phyloP scores from a whole-genome alignment of 2,797 vertebrate species.

The Alosa sapidissima region DNA sequence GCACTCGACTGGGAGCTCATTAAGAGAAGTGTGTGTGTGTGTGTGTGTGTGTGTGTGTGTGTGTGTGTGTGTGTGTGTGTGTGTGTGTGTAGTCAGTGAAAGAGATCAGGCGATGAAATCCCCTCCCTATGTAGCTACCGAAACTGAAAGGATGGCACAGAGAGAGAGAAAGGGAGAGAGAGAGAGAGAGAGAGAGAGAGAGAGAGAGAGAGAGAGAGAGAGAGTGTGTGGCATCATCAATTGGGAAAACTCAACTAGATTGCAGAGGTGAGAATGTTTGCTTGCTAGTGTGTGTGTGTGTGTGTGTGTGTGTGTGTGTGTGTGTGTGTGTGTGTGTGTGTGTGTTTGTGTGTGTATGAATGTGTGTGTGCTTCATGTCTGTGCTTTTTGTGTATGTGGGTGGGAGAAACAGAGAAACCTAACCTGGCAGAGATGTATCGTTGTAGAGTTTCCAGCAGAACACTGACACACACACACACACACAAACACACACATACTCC shows the following conservation, averaged over 20 bases:
- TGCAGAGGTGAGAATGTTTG: background rate
- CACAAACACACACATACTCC: slow-evolving; percentile 7
- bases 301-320: background rate
- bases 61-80: slow-evolving; percentile 1
- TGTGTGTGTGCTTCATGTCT: background rate
- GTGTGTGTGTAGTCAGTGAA: slow-evolving; percentile 8
- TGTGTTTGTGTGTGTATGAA: background rate
- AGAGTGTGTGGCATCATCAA: background rate
- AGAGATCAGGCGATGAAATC: background rate
- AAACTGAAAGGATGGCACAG: background rate
- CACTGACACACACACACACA: slow-evolving; percentile 20
- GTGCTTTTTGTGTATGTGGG: background rate
- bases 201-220: background rate
- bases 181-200: background rate
- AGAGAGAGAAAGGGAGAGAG: background rate
- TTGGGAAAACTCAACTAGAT: background rate
- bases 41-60: slow-evolving; percentile 15
- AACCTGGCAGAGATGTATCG: slow-evolving; percentile 45
- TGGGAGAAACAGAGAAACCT: slow-evolving; percentile 34
- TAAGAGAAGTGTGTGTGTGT: background rate
- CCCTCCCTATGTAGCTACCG: background rate
- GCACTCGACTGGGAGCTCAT: background rate
- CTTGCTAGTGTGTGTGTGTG: background rate
- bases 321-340: background rate
- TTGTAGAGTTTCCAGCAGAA: slow-evolving; percentile 43